These are phyloP conservation scores for Knipowitschia caucasica DNA, from an alignment of 2,797 vertebrate species.

Conservation along the genomic window DNA sequence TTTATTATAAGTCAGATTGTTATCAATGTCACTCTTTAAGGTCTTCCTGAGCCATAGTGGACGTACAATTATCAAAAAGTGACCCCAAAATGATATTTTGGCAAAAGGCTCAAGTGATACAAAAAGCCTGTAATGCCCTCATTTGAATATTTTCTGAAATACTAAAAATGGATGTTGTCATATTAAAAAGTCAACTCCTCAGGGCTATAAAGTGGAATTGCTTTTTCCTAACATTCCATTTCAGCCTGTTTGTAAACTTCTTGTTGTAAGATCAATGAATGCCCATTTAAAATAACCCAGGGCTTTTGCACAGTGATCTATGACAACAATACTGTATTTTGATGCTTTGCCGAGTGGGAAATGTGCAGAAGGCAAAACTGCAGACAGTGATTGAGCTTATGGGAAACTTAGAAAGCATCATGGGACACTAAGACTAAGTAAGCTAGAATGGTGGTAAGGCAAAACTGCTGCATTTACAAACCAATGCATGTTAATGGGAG, in stretches of 20 bases:
- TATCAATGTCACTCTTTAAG: no score
- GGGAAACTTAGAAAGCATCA: background rate
- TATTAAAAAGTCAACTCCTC: background rate
- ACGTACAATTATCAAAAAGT: no score
- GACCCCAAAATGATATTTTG: no score
- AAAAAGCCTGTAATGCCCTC: background rate
- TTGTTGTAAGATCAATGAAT: conserved; percentile 7
- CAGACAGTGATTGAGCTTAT: conserved; percentile 27
- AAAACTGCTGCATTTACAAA: background rate
- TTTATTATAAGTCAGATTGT: no score
- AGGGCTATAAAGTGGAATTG: background rate
- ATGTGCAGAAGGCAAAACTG: conserved; percentile 27
- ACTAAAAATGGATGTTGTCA: background rate
- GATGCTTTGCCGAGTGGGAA: conserved; percentile 2
- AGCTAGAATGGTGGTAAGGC: background rate
- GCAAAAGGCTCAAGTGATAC: background rate
- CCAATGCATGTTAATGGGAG: background rate
- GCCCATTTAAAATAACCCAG: conserved; percentile 7
- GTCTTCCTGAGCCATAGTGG: no score
- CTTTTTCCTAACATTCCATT: conserved; percentile 3
- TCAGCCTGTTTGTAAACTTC: conserved; percentile 7
- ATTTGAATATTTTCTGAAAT: conserved; percentile 3
- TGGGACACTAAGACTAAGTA: background rate
- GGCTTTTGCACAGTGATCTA: conserved; percentile 8
- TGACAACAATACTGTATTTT: conserved; percentile 8